Conservation (phyloP, 2,113 vertebrate genomes). For the Tragelaphus buxtoni region DNA sequence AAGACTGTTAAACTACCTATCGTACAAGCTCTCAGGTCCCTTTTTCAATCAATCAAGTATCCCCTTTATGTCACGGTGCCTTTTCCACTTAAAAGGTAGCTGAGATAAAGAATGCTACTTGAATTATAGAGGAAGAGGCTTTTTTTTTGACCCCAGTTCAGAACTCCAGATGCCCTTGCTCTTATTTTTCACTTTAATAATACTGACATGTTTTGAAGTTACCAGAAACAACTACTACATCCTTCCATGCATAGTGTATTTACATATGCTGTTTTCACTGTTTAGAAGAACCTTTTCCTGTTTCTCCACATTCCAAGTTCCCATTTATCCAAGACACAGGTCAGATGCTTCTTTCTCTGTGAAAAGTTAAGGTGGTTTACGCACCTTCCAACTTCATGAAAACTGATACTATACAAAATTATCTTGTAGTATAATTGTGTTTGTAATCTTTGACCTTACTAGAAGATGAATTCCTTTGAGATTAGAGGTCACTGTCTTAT, state of each 20-base stretch:
- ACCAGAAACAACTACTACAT: slow-evolving; percentile 2
- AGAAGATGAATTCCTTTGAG: background rate
- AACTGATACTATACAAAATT: background rate
- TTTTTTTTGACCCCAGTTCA: slow-evolving; percentile 1
- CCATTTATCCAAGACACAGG: background rate
- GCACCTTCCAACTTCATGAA: background rate
- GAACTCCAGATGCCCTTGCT: background rate
- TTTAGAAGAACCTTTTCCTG: background rate
- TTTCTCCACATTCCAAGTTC: background rate
- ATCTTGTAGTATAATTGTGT: background rate
- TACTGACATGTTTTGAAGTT: background rate
- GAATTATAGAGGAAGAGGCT: background rate
- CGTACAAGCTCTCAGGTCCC: background rate
- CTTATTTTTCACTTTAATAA: background rate
- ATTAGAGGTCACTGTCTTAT: background rate
- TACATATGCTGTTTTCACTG: background rate
- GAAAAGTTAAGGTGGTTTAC: slow-evolving; percentile 22
- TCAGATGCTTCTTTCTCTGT: background rate
- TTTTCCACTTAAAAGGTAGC: background rate
- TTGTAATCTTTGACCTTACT: background rate
- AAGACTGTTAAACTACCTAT: background rate
- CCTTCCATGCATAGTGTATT: background rate
- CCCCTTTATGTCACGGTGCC: background rate
- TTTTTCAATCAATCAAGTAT: background rate
- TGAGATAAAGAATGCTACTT: background rate